These are phyloP conservation scores for Tragelaphus buxtoni DNA, from an alignment of 2,113 vertebrate genomes.

Conservation along the genomic window DNA sequence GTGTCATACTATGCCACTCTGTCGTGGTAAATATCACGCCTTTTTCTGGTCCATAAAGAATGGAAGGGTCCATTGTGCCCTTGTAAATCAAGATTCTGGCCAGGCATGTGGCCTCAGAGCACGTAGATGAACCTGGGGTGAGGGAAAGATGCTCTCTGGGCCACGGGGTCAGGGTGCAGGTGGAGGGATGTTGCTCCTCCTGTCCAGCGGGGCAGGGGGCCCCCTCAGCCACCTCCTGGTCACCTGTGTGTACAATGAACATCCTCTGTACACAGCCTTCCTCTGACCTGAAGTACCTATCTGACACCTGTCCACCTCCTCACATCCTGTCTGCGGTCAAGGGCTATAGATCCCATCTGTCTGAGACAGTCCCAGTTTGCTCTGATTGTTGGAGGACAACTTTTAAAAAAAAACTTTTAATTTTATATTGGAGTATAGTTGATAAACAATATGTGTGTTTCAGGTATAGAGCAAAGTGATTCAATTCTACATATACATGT, in stretches of 20 bases:
- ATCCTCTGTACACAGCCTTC: not conserved
- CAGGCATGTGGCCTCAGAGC: fast-evolving
- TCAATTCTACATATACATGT: not conserved
- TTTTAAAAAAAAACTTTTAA: not conserved
- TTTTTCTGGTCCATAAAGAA: not conserved
- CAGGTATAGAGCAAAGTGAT: not conserved
- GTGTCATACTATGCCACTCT: not conserved
- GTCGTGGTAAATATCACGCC: not conserved
- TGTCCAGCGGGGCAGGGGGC: not conserved
- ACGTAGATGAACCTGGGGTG: fast-evolving
- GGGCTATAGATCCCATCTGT: fast-evolving
- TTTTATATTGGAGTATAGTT: not conserved
- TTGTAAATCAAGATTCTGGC: not conserved
- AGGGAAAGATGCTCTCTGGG: fast-evolving
- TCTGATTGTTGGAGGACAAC: fast-evolving
- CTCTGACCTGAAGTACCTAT: not conserved
- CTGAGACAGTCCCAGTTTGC: not conserved
- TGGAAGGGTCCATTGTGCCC: not conserved
- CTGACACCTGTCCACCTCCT: not conserved
- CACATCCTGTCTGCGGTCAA: not conserved
- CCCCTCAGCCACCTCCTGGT: not conserved
- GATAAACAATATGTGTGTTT: not conserved
- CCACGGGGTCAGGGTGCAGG: fast-evolving
- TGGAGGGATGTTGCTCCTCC: fast-evolving
- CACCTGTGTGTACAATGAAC: fast-evolving